Base-by-base conservation (phyloP, 2,113 vertebrate genomes). In the Phylloscopus trochilus region DNA sequence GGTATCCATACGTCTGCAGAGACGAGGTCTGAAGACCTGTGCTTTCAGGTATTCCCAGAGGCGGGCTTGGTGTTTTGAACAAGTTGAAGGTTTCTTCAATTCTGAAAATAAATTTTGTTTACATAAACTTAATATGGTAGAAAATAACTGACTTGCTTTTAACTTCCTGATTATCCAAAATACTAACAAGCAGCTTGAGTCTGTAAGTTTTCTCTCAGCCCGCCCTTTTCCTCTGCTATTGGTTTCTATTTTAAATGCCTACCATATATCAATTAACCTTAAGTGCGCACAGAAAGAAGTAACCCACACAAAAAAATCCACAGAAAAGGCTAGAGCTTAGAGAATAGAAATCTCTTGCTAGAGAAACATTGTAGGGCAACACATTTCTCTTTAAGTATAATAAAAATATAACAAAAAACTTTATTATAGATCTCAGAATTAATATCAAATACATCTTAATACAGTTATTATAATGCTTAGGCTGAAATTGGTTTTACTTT, bases 31-130 rank as follows among this genome's bases (percentile, higher is more conserved):
- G 80, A 88, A 56, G 58, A 72, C 23, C 22, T 39, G 35, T n/a
- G 67, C 41, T 86, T 91, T 93, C 90, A 96, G 46, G 59, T 85
- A 58, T 70, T 93, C 87, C 97, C 90, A 59, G 92, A 81, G 80
- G 43, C 94, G 91, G 96, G 69, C 97, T 98, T 39, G 98, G 91
- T 74, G 93, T 95, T 96, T 98, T 98, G 95, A 99, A 83, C 93
- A 99, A 97, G 60, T 98, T 97, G 91, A 96, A 98, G 20, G 98
- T 99, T 95, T 98, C 98, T 96, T 98, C 98, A 98, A 99, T 97
- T 98, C 99, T 99, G 92, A 60, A 97, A 92, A 82, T 52, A 60
- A 79, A 60, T 52, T 58, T 77, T 49, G 47, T 82, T 91, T 63
- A 70, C 11, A 69, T 11, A 56, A 5, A 15, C 16, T 83, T 64